Base-by-base conservation (phyloP, 2,113 vertebrate genomes). In the Illadopsis cleaveri region DNA sequence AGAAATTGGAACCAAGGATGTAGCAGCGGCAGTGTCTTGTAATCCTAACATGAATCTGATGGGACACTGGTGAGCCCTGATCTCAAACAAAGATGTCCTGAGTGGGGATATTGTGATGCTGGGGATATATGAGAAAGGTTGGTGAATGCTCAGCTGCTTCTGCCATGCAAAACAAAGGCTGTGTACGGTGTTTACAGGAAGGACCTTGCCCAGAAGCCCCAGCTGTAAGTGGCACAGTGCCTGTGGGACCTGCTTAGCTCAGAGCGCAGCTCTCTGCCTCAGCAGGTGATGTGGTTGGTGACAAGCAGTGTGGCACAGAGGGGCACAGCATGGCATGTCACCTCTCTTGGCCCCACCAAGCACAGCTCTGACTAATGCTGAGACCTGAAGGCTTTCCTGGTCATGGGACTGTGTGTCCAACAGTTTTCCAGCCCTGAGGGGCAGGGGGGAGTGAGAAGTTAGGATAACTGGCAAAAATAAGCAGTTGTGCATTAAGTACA, bases 121-220 rank as follows among this genome's bases (percentile, higher is more conserved):
- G 54, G 12, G 24, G 9, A 3, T 4, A 2, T 18, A 44, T 31
- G 33, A 71, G 56, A 40, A 18, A 14, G 17, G 14, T 44, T 4
- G 6, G 4, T 61, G 50, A 65, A 57, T 81, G 2, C 5, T 11
- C 21, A 47, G 22, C 50, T 89, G 20, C n/a, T 77, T 69, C 40
- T n/a, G 21, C 12, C 17, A 15, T 4, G 3, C 20, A 27, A 62
- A 82, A 8, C n/a, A 42, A 47, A 71, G 33, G 23, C 38, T 85
- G 13, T 15, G 30, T 8, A 3, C 0, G 0, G 8, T 75, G 61
- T 50, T 65, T 0, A 2, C 27, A 28, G 23, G 44, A 51, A 68
- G 14, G 7, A 33, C 5, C 5, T 37, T 10, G 23, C 9, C 9
- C 64, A 65, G 54, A 31, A 58, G 35, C 7, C 18, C 20, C 51